A percentile compares a stretch with the other conserved stretches of the same genome.
phyloP scores from a whole-genome alignment of 1,140 invertebrate genomes.

The Eufriesea mexicana region DNA sequence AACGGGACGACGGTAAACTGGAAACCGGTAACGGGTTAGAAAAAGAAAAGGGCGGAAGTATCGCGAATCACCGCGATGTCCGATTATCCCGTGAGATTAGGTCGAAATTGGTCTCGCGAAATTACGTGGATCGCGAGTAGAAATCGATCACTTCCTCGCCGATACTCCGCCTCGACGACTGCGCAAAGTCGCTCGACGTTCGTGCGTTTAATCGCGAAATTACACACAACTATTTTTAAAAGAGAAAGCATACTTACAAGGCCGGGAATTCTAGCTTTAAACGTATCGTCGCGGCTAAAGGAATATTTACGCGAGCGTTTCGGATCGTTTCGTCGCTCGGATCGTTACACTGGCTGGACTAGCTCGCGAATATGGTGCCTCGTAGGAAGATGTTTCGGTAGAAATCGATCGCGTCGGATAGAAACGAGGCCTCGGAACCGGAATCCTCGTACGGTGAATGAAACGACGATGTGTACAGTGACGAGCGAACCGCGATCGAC shows the following conservation, averaged over 20 bases:
- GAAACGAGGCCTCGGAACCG: slow-evolving; percentile 38
- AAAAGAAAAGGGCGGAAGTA: no score
- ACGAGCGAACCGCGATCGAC: slow-evolving; percentile 54
- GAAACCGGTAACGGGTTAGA: no score
- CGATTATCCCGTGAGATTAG: not conserved
- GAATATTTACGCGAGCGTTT: not conserved
- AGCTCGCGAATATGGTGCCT: not conserved
- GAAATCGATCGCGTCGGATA: slow-evolving; percentile 12
- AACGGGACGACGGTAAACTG: no score
- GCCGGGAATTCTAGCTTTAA: slow-evolving; percentile 39
- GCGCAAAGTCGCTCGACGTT: no score
- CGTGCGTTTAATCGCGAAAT: slow-evolving; percentile 8
- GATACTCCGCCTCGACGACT: not conserved
- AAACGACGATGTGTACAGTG: not conserved
- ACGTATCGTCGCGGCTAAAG: slow-evolving; percentile 2
- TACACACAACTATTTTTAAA: slow-evolving; percentile 39
- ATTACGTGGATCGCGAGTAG: not conserved
- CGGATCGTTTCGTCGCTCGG: not conserved
- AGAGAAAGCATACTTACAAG: slow-evolving; percentile 56
- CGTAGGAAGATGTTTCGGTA: not conserved
- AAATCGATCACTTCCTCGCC: not conserved
- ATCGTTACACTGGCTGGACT: not conserved
- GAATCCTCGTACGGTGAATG: slow-evolving; percentile 16
- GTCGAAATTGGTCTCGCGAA: not conserved
- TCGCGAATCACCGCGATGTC: not conserved